Conservation (phyloP, 2,113 vertebrate species). For the Equus przewalskii region DNA sequence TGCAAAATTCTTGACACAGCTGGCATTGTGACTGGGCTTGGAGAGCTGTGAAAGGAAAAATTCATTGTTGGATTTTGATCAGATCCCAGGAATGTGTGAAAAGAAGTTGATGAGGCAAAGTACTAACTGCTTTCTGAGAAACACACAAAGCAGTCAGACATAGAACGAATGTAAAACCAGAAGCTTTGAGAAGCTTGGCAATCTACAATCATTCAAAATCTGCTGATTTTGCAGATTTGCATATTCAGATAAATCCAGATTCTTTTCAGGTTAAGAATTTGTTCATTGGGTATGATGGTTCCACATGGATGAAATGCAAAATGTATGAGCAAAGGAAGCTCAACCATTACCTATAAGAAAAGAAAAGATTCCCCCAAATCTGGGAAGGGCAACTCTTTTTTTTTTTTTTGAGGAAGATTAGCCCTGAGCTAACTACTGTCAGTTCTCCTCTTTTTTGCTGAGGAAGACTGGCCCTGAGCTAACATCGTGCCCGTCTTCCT, state of each 20-base stretch:
- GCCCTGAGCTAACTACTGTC: too few relatives aligned
- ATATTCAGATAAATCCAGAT: conserved; percentile 59
- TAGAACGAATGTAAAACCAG: conserved; percentile 18
- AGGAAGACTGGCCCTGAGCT: too few relatives aligned
- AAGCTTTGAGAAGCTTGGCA: conserved; percentile 39
- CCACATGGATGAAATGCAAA: neutral
- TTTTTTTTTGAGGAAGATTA: too few relatives aligned
- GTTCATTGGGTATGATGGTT: neutral
- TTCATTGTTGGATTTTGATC: neutral
- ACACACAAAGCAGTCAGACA: conserved; percentile 24
- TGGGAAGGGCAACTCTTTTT: neutral
- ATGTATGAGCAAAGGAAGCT: neutral
- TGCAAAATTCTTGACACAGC: neutral
- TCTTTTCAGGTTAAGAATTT: neutral
- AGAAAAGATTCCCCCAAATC: neutral
- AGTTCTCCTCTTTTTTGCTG: too few relatives aligned
- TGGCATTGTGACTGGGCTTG: neutral
- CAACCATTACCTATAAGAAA: neutral
- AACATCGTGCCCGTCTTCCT: too few relatives aligned
- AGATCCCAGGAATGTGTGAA: neutral
- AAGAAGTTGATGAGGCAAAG: neutral
- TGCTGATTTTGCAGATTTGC: conserved; percentile 11
- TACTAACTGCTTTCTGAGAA: conserved; percentile 24
- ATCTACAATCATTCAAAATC: neutral
- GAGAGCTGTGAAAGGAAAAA: neutral